Conservation (phyloP, 1,140 invertebrate species). For the Vollenhovia emeryi region DNA sequence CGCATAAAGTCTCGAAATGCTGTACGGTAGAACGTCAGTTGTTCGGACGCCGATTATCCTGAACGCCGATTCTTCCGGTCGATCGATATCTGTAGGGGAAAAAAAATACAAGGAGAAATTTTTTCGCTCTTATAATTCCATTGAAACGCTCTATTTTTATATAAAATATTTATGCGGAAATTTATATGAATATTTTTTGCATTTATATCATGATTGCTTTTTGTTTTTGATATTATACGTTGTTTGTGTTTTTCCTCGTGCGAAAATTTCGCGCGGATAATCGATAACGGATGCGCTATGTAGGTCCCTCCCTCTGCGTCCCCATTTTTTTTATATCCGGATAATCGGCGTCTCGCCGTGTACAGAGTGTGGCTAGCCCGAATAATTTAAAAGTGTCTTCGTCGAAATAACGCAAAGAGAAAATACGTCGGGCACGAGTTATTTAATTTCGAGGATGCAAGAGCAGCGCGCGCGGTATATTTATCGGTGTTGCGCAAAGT, state of each 20-base stretch:
- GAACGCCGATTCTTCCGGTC: background rate
- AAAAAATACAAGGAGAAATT: background rate
- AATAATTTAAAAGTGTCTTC: background rate
- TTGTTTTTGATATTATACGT: background rate
- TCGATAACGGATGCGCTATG: background rate
- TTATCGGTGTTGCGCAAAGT: background rate
- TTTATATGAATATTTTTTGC: slow-evolving; percentile 7
- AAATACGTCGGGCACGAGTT: background rate
- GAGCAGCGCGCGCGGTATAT: background rate
- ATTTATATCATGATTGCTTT: slow-evolving; percentile 13
- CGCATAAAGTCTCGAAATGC: background rate
- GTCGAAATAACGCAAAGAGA: background rate
- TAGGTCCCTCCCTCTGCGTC: background rate
- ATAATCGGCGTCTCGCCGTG: slow-evolving; percentile 9
- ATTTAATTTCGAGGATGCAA: background rate
- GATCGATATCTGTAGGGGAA: background rate
- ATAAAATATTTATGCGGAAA: background rate
- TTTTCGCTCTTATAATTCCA: background rate
- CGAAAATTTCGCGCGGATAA: background rate
- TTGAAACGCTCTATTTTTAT: background rate
- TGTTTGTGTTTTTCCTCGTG: background rate
- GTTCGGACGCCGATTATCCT: slow-evolving; percentile 2
- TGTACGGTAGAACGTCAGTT: background rate
- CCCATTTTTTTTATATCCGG: background rate
- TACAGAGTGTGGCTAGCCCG: background rate